phyloP scores from a whole-genome alignment of 2,113 vertebrate genomes.

The Phalacrocorax brasilianus region DNA sequence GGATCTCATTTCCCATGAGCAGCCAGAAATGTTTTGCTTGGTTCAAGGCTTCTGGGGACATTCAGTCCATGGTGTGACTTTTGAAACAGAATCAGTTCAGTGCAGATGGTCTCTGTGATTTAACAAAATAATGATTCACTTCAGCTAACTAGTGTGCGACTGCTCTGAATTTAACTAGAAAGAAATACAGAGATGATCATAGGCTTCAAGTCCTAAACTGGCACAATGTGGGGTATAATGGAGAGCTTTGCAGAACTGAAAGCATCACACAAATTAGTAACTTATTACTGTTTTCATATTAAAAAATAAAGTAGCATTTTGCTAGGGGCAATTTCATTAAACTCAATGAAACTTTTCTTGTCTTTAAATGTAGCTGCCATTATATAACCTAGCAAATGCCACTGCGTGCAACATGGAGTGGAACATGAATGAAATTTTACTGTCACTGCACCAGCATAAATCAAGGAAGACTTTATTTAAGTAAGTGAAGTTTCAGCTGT shows the following conservation, averaged over 20 bases:
- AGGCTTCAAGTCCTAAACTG: neutral
- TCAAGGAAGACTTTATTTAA: neutral
- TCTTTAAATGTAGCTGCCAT: neutral
- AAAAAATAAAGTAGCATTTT: neutral
- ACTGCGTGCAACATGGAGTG: neutral
- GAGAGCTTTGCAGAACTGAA: neutral
- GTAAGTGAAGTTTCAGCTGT: neutral
- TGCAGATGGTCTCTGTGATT: constrained; percentile 1
- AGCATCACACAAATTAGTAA: neutral
- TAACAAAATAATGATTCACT: constrained; percentile 53
- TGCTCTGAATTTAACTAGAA: constrained; percentile 21
- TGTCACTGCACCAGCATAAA: neutral
- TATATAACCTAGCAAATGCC: neutral
- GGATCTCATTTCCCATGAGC: neutral
- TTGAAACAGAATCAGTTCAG: constrained; percentile 18
- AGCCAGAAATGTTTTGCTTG: neutral
- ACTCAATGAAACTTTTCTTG: neutral
- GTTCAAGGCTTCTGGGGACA: neutral
- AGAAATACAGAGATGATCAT: constrained; percentile 11
- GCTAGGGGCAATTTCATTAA: neutral
- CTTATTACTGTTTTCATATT: neutral
- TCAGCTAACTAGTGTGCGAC: neutral
- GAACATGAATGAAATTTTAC: neutral
- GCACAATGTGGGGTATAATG: neutral
- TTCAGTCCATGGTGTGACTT: neutral